Base-by-base conservation (phyloP, 1,140 invertebrate genomes). In the Orchestia grillus region DNA sequence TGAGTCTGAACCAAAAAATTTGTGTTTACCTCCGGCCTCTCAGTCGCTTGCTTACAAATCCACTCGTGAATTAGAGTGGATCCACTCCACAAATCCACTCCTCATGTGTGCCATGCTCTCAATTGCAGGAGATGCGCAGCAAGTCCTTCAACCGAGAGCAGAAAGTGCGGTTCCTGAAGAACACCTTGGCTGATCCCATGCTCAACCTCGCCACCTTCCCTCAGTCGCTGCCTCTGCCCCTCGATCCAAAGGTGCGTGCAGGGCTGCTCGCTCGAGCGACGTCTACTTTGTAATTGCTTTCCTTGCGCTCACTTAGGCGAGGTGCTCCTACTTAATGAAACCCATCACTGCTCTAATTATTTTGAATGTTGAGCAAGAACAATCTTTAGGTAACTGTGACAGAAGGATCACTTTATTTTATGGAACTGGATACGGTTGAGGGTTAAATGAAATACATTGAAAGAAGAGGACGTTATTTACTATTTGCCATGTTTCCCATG, bases 191-290 rank as follows among this genome's bases (percentile, higher is more conserved):
- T 28, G 99, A 99, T 97, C 98, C 98, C 11, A 98, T 99, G 97
- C 98, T 98, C 95, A 99, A 99, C 97, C 99, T 99, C 97, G 98
- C 98, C 0, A 98, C 98, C 97, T 99, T 99, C 97, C 92, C 92
- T 11, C 99, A 99, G 97, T 98, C 99, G 0, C 98, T 99, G 96
- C 99, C 99, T 0, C 98, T 99, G 97, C 99, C 99, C 0, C 97
- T 99, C 41, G 99, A 99, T 98, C 99, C 99, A 0, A 98, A 98
- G 96, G 98, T 99, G 44, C 62, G 62, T 77, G 44, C 28, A 28
- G 11, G 11, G 62, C 36, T 77, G 28, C 28, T 28, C 62, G 28
- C 28, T 28, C 62, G 11, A 15, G 11, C 28, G 36, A 36, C 62
- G 28, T 53, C 11, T 77, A 77, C 62, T 77, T 28, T 23, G 15